Conservation (phyloP, 2,888 invertebrate genomes). For the Stenodera caucasica region DNA sequence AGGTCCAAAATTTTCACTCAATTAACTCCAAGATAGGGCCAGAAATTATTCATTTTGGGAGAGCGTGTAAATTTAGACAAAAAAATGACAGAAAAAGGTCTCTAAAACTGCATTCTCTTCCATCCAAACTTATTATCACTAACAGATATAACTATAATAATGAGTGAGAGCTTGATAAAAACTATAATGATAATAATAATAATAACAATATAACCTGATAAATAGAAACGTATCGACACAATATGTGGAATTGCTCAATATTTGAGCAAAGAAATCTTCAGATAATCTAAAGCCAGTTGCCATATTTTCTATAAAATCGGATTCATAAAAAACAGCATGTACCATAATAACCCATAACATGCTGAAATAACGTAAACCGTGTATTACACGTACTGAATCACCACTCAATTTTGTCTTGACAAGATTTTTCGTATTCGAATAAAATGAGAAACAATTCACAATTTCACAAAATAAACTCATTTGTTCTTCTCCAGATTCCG, state of each 20-base stretch:
- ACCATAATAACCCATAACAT: conserved; percentile 63
- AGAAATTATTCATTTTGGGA: too few species aligned
- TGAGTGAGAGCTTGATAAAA: too few species aligned
- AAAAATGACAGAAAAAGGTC: too few species aligned
- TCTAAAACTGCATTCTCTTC: too few species aligned
- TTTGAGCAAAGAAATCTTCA: conserved; percentile 50
- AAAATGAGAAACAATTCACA: conserved; percentile 58
- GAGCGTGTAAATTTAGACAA: too few species aligned
- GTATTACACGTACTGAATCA: conserved; percentile 54
- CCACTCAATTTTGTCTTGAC: conserved; percentile 49
- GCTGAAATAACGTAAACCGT: conserved; percentile 59
- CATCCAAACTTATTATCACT: too few species aligned
- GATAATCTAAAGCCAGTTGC: conserved; percentile 47
- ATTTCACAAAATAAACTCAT: conserved; percentile 39
- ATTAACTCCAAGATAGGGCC: too few species aligned
- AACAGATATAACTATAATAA: too few species aligned
- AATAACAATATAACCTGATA: too few species aligned
- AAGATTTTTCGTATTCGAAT: conserved; percentile 55
- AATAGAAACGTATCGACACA: conserved; percentile 59
- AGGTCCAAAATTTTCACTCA: too few species aligned
- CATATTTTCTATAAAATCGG: conserved; percentile 53
- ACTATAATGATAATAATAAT: conserved; percentile 11
- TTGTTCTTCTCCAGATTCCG: conserved; percentile 16
- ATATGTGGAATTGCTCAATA: conserved; percentile 55
- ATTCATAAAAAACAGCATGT: conserved; percentile 56